phyloP scores from a whole-genome alignment of 2,797 vertebrate species.

The Macropodus opercularis region DNA sequence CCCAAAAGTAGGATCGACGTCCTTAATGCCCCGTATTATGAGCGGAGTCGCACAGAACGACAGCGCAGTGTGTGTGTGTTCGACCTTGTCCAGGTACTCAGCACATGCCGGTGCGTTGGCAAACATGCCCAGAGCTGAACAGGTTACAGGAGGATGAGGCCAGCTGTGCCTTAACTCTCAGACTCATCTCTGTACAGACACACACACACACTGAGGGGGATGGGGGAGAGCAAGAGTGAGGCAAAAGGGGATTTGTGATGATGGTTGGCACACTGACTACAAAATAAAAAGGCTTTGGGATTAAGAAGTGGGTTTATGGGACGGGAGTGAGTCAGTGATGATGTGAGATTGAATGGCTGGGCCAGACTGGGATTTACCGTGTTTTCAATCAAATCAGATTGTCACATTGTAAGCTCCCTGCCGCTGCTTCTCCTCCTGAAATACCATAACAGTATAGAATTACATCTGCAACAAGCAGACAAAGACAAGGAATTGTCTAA shows the following conservation, averaged over 20 bases:
- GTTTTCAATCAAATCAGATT: constrained; percentile 83
- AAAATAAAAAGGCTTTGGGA: constrained; percentile 79
- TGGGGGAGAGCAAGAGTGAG: constrained; percentile 54
- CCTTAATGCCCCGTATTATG: constrained; percentile 17
- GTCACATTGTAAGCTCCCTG: constrained; percentile 66
- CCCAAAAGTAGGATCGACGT: constrained; percentile 25
- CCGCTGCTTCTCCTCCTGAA: constrained; percentile 15
- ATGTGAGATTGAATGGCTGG: constrained; percentile 70
- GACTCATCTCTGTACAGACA: constrained; percentile 32
- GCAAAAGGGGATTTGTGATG: constrained; percentile 66
- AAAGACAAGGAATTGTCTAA: constrained; percentile 26
- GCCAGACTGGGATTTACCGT: constrained; percentile 75
- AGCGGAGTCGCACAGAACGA: constrained; percentile 3
- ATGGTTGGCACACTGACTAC: constrained; percentile 69
- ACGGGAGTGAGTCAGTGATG: constrained; percentile 54
- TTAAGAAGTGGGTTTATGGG: constrained; percentile 85
- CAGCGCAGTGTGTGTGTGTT: not conserved
- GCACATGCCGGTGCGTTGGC: constrained; percentile 12
- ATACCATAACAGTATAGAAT: constrained; percentile 37
- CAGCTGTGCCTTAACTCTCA: constrained; percentile 58
- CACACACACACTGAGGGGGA: not conserved
- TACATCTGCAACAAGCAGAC: constrained; percentile 37
- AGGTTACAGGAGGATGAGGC: constrained; percentile 52
- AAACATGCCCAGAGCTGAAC: constrained; percentile 32
- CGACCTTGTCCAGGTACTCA: constrained; percentile 52